Evolutionary conservation across 2,888 invertebrate species (phyloP).

Genomic region (Cremastobaeus sp.): DNA sequence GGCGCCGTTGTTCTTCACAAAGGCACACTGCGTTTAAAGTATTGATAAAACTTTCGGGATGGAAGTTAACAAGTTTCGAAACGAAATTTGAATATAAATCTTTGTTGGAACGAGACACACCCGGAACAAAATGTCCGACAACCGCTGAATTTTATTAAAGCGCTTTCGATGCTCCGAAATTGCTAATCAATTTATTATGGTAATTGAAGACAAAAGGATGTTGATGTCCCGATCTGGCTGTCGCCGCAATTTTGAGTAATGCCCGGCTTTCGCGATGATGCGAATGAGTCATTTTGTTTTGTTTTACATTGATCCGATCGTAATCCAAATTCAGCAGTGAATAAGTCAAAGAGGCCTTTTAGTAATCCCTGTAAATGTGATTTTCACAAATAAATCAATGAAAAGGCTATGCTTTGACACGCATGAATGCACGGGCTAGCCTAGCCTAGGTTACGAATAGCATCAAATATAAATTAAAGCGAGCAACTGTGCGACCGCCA

Average conservation of each 20-base stretch:
- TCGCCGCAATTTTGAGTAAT: no score
- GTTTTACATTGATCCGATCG: slow-evolving; percentile 4
- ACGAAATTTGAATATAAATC: slow-evolving; percentile 29
- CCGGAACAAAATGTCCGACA: no score
- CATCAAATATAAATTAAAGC: slow-evolving; percentile 72
- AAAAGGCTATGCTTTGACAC: slow-evolving; percentile 16
- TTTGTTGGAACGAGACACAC: slow-evolving; percentile 13
- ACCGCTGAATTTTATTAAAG: no score
- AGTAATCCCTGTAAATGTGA: slow-evolving; percentile 24
- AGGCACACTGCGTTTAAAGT: slow-evolving; percentile 3
- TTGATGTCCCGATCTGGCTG: no score
- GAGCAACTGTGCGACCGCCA: slow-evolving; percentile 52
- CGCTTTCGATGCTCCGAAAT: no score
- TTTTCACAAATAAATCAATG: slow-evolving; percentile 26
- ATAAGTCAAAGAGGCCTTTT: slow-evolving; percentile 12
- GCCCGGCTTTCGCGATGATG: not conserved
- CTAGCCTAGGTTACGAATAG: slow-evolving; percentile 41
- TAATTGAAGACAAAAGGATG: no score
- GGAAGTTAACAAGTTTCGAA: slow-evolving; percentile 18
- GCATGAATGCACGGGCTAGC: slow-evolving; percentile 45
- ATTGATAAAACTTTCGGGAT: slow-evolving; percentile 30
- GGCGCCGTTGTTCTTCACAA: not conserved
- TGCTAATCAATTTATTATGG: no score
- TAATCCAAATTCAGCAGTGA: slow-evolving; percentile 5
- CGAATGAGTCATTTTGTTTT: not conserved